These are phyloP conservation scores for Limnephilus auricula DNA, from an alignment of 2,888 invertebrate species.

Conservation along the genomic window DNA sequence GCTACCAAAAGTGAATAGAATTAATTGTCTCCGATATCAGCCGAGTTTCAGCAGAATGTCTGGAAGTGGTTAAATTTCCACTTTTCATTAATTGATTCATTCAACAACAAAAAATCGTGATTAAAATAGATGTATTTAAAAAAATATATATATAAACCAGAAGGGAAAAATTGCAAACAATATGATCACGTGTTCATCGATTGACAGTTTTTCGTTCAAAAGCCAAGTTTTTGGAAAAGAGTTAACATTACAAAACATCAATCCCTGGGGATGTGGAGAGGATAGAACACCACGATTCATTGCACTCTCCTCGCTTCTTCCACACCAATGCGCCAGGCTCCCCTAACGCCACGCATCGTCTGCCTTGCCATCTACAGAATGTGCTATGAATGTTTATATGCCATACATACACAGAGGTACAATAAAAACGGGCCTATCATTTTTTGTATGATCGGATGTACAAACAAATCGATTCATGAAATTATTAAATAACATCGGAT, in stretches of 20 bases:
- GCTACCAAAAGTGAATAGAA: too few relatives aligned
- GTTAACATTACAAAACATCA: not conserved
- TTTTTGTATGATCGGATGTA: too few relatives aligned
- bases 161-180: not conserved
- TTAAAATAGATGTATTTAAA: too few relatives aligned
- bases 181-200: not conserved
- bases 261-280: not conserved
- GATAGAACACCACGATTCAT: not conserved
- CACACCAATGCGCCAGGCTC: not conserved
- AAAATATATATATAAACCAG: too few relatives aligned
- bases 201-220: not conserved
- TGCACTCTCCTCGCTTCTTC: not conserved
- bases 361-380: not conserved
- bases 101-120: too few relatives aligned
- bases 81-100: too few relatives aligned
- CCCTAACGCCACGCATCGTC: not conserved
- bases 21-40: too few relatives aligned
- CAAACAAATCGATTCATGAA: too few relatives aligned
- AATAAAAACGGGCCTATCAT: not conserved
- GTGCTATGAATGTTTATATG: not conserved
- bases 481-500: too few relatives aligned
- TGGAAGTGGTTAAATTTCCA: too few relatives aligned
- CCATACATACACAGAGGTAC: not conserved
- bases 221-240: not conserved
- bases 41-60: too few relatives aligned